Evolutionary conservation across 2,888 invertebrate genomes (phyloP), one percentile per base, ranked within the genome.

Genomic region (Smittia aterrima): DNA sequence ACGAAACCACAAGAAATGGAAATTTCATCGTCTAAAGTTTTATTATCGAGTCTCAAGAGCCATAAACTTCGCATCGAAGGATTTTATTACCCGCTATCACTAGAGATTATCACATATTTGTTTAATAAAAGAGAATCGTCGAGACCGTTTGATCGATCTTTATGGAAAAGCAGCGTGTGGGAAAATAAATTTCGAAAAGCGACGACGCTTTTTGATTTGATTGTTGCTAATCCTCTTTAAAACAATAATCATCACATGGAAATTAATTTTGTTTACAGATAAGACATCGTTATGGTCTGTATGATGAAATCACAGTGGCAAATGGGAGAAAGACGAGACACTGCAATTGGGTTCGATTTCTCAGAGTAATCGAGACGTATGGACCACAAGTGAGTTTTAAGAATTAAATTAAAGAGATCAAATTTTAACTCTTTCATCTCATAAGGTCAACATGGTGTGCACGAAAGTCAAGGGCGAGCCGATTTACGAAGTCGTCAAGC

Each of bases 341-440:
- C 80, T 96, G 96, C 82, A 96, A 96, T 84, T 97, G 96, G 96
- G 92, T 96, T 76, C 87, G 96, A 78, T 96, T 96, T 83, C 85
- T 96, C 47, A 87, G 92, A 75, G 90, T 92, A 47, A 90, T 92
- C 0, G 88, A 89, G 76, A 87, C 90, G 75, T 92, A 93, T 82
- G 91, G 88, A 78, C 87, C 89, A 9, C 87, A 87, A 84, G 82
- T 81, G 54, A 68, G 25, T 64, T 27, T n/a, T 47, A 16, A 16
- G 3, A 7, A 3, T 22, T 41, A 41, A 47, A 47, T 41, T 16
- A 64, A 27, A 24, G 16, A 64, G 58, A 58, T 22, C 18, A 58
- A 18, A 18, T 58, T 58, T 58, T 18, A 20, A 58, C 47, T 58
- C 58, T 58, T n/a, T 58, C 22, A 18, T 66, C 27, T 18, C 24